phyloP scores from a whole-genome alignment of 1,140 invertebrate species.

The Meloidogyne exigua region DNA sequence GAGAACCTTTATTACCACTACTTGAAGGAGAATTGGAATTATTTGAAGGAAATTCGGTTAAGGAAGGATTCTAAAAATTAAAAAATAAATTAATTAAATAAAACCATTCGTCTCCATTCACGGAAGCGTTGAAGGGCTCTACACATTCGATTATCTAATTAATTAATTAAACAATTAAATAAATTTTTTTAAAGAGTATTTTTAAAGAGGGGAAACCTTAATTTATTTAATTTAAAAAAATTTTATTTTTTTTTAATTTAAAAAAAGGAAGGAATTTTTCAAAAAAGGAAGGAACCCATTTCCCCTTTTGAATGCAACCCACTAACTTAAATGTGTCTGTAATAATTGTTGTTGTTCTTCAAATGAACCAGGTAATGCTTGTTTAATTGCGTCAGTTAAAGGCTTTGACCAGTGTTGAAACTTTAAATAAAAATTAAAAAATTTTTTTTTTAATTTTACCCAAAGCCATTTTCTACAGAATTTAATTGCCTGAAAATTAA shows the following conservation, averaged over 20 bases:
- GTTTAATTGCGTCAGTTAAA: constrained; percentile 32
- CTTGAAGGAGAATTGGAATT: not conserved
- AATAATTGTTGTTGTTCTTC: not conserved
- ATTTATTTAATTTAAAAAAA: too few relatives aligned
- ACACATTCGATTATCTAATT: not conserved
- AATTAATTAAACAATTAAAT: too few relatives aligned
- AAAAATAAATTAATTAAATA: not conserved
- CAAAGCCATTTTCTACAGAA: constrained; percentile 39
- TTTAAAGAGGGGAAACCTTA: too few relatives aligned
- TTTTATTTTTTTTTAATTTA: too few relatives aligned
- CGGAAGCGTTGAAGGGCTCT: constrained; percentile 7
- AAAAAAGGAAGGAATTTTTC: too few relatives aligned
- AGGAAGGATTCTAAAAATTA: constrained; percentile 2
- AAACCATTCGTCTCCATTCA: constrained; percentile 26
- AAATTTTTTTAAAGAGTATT: too few relatives aligned
- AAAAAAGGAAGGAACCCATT: too few relatives aligned
- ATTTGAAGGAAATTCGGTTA: not conserved
- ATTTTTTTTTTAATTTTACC: constrained; percentile 9
- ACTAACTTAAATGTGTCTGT: not conserved
- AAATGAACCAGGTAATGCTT: constrained; percentile 1
- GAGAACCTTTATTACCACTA: not conserved
- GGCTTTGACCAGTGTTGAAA: constrained; percentile 16
- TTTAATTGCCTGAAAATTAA: constrained; percentile 7
- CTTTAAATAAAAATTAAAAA: not conserved
- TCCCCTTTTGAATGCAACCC: too few relatives aligned